Evolutionary conservation across 1,140 invertebrate genomes (phyloP).

Genomic region (Phortica variegata): DNA sequence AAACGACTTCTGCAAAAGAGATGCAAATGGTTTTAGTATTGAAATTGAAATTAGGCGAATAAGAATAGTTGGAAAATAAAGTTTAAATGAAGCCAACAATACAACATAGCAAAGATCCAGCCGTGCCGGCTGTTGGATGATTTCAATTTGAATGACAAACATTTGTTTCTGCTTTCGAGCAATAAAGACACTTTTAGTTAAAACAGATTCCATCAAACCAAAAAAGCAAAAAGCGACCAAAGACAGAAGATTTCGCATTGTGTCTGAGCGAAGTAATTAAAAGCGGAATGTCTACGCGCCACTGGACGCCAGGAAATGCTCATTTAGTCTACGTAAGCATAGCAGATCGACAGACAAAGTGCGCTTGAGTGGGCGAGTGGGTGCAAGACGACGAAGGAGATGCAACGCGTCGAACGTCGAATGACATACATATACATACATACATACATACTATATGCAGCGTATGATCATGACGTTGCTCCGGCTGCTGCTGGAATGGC

Average conservation of each 20-base stretch:
- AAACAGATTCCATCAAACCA: neutral
- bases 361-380: neutral
- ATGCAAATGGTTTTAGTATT: too few relatives aligned
- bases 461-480: too few relatives aligned
- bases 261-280: conserved; percentile 56
- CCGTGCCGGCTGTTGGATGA: conserved; percentile 8
- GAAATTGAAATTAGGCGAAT: conserved; percentile 35
- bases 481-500: too few relatives aligned
- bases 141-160: conserved; percentile 22
- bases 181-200: conserved; percentile 36
- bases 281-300: conserved; percentile 29
- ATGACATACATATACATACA: too few relatives aligned
- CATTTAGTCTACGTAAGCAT: conserved; percentile 41
- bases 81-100: conserved; percentile 15
- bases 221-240: conserved; percentile 9
- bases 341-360: too few relatives aligned
- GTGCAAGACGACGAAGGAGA: too few relatives aligned
- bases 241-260: conserved; percentile 43
- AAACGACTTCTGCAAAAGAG: conserved; percentile 76
- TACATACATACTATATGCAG: too few relatives aligned
- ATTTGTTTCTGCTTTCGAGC: conserved; percentile 20
- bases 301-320: conserved; percentile 56
- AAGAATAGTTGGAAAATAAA: conserved; percentile 15
- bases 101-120: neutral
- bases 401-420: too few relatives aligned